Conservation (phyloP, 1,140 invertebrate species). For the Drosophila lowei region DNA sequence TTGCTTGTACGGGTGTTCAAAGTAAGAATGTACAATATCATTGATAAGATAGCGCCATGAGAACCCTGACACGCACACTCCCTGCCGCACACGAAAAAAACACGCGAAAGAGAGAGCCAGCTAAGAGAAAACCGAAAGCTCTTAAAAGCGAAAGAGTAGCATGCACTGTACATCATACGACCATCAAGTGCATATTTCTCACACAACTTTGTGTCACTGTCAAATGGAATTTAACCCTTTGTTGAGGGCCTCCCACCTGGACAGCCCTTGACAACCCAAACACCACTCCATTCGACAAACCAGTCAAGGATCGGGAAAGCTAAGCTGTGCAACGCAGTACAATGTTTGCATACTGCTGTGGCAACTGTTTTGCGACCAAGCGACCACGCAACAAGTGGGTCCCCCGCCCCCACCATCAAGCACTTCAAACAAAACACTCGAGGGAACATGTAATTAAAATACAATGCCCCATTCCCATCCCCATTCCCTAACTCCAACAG, state of each 20-base stretch:
- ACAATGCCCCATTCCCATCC: slow-evolving; percentile 29
- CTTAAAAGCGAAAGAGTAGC: too few relatives aligned
- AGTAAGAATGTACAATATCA: slow-evolving; percentile 68
- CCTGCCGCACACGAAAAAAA: not conserved
- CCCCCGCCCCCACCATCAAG: too few relatives aligned
- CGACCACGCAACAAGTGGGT: too few relatives aligned
- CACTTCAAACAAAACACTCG: slow-evolving; percentile 46
- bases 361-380: slow-evolving; percentile 25
- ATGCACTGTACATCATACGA: too few relatives aligned
- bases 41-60: slow-evolving; percentile 62
- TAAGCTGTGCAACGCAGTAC: not conserved
- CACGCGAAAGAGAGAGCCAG: too few relatives aligned
- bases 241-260: not conserved
- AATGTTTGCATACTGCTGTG: slow-evolving; percentile 46
- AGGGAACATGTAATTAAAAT: slow-evolving; percentile 66
- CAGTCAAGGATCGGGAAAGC: slow-evolving; percentile 24
- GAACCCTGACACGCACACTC: slow-evolving; percentile 3
- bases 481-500: not conserved
- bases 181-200: not conserved
- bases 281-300: slow-evolving; percentile 43
- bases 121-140: not conserved
- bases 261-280: slow-evolving; percentile 35
- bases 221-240: slow-evolving; percentile 57
- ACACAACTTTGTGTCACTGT: not conserved
- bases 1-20: slow-evolving; percentile 76